Evolutionary conservation across 1,140 invertebrate species (phyloP), one percentile per base, ranked within the genome.

Genomic region (Ostrea denselamellosa): DNA sequence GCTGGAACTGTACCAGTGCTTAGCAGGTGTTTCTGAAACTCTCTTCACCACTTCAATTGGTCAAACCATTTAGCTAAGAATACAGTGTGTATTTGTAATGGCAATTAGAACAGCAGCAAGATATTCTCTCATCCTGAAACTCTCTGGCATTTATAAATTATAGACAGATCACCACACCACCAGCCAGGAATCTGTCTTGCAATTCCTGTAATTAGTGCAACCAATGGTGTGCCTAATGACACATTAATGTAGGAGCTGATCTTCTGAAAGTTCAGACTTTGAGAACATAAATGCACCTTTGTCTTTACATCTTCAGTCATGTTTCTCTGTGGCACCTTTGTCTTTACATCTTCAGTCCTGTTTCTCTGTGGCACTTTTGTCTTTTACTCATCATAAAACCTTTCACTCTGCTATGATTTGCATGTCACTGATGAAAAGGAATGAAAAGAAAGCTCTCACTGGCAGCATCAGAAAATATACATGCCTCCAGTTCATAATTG

Each of bases 211-310:
- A 77, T 77, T 77, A 77, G 68, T 77, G 68, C 25, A 34, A 77
- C 68, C 68, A 77, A 34, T 77, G 68, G 68, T 77, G 25, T 77
- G 9, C 14, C 68, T 77, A 77, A 77, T 77, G 68, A 77, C 28
- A 34, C 25, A 34, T 28, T 77, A 25, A 14, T 62, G 58, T 62
- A n/a, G 58, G 58, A 62, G 58, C n/a, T 62, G 58, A n/a, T 68
- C 17, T 62, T n/a, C 56, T 19, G 2, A n/a, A 8, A 62, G 56
- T 5, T n/a, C 56, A 62, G 56, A 62, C n/a, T n/a, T n/a, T 17
- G 56, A 62, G 56, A 19, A 19, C 34, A 44, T 44, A 44, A 44
- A 44, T 44, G 34, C n/a, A 62, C 17, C 56, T 7, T 62, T 62
- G 68, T 77, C 68, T 77, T 25, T 22, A 62, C 58, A 62, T 62